Conservation (phyloP, 2,113 vertebrate genomes). For the Delphinus delphis region DNA sequence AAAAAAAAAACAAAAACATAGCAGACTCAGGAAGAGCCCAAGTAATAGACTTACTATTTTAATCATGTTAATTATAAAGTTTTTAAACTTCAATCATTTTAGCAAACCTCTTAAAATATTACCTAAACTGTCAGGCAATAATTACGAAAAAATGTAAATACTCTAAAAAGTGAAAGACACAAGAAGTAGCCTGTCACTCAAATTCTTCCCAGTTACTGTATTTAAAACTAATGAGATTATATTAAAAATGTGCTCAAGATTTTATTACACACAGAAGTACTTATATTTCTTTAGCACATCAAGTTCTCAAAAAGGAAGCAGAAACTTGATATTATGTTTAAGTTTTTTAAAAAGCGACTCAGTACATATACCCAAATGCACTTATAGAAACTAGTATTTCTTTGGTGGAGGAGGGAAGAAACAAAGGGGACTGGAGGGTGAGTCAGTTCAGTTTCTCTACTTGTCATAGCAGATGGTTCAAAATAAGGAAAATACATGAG, state of each 20-base stretch:
- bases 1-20: neutral
- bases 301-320: neutral
- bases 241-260: conserved; percentile 38
- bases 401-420: conserved; percentile 7
- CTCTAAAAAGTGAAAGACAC: conserved; percentile 27
- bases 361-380: neutral
- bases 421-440: neutral
- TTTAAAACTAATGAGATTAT: conserved; percentile 15
- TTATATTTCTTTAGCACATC: neutral
- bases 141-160: neutral
- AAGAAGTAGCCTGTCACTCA: neutral
- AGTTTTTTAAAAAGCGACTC: neutral
- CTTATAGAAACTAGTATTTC: neutral
- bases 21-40: conserved; percentile 2
- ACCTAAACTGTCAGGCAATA: conserved; percentile 16
- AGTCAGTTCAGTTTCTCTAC: neutral
- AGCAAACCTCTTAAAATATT: conserved; percentile 44
- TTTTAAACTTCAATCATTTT: conserved; percentile 45
- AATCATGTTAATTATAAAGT: conserved; percentile 13
- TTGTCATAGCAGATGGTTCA: neutral
- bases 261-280: neutral
- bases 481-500: neutral
- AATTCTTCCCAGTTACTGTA: conserved; percentile 13
- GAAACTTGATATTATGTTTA: neutral
- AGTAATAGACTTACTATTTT: neutral